phyloP scores from a whole-genome alignment of 2,888 invertebrate species.

The Eremobia ochroleuca region DNA sequence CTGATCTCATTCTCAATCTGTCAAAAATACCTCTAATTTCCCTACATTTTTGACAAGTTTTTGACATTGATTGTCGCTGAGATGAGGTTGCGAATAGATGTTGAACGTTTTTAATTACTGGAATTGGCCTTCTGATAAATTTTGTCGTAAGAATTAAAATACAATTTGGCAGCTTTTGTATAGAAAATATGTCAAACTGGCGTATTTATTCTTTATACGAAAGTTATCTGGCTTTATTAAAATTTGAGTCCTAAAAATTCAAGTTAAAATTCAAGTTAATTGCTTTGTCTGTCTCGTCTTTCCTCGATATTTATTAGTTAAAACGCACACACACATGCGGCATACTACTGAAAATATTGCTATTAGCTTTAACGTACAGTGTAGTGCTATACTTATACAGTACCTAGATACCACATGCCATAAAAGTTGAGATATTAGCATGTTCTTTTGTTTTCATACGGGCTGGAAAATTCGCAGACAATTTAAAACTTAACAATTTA shows the following conservation, averaged over 20 bases:
- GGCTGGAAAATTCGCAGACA: not conserved
- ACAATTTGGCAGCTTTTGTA: not conserved
- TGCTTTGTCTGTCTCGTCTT: not conserved
- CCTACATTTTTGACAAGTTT: not conserved
- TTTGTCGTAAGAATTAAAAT: not conserved
- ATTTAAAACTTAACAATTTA: not conserved
- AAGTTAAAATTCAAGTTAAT: not conserved
- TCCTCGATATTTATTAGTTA: too few relatives aligned
- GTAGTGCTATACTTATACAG: not conserved
- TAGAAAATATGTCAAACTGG: not conserved
- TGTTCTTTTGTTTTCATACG: not conserved
- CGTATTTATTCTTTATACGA: not conserved
- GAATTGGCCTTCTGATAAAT: not conserved
- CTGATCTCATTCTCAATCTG: not conserved
- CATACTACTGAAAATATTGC: too few relatives aligned
- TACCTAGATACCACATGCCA: not conserved
- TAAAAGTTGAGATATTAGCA: not conserved
- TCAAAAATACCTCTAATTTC: not conserved
- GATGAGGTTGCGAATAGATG: not conserved
- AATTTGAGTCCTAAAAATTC: not conserved
- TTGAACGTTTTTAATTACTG: not conserved
- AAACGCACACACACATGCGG: too few relatives aligned
- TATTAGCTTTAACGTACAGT: not conserved
- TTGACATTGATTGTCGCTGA: not conserved
- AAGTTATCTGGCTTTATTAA: not conserved